phyloP scores from a whole-genome alignment of 37 sponge, comb jelly and placozoan genomes.

The Bolinopsis microptera region DNA sequence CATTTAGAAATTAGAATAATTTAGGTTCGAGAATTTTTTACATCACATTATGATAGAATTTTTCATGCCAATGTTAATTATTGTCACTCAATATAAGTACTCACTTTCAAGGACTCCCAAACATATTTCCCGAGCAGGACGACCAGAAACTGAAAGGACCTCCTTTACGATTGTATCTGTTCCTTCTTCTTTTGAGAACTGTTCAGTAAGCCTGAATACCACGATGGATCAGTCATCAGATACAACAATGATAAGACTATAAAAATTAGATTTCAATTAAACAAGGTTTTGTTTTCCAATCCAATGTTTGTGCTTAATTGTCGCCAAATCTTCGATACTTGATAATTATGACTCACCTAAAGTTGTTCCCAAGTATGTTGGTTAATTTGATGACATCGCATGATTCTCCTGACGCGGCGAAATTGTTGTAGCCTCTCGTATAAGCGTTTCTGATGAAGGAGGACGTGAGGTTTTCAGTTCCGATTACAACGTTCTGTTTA shows the following conservation, averaged over 20 bases:
- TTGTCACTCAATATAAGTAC: not conserved
- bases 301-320: no score
- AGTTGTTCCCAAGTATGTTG: not conserved
- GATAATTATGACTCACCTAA: not conserved
- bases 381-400: not conserved
- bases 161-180: not conserved
- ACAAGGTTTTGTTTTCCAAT: no score
- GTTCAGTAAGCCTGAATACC: not conserved
- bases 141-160: not conserved
- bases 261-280: no score
- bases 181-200: not conserved
- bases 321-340: no score
- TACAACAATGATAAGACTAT: no score
- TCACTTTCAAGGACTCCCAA: not conserved
- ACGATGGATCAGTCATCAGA: no score
- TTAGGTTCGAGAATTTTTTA: no score
- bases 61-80: no score
- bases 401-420: not conserved
- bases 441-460: not conserved
- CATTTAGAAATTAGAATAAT: no score
- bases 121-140: not conserved
- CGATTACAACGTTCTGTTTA: not conserved
- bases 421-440: not conserved
- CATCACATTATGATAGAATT: no score
- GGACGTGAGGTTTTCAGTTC: not conserved